Evolutionary conservation across 2,888 invertebrate genomes (phyloP).

Genomic region (Mesopsocus fuscifrons): DNA sequence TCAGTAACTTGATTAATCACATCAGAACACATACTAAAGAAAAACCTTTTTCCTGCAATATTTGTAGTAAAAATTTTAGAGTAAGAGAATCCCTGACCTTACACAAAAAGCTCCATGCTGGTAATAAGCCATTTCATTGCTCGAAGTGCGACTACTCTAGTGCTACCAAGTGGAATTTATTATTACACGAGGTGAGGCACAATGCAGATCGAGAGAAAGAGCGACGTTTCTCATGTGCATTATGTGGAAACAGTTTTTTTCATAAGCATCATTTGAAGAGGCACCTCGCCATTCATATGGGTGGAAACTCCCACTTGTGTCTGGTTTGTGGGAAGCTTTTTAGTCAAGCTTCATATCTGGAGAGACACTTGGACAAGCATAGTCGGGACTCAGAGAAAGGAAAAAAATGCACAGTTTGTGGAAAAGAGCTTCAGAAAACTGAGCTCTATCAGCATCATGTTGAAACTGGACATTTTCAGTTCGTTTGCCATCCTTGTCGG

Average conservation of each 20-base stretch:
- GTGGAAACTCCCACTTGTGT: neutral
- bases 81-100: neutral
- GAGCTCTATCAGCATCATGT: slow-evolving; percentile 1
- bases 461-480: slow-evolving; percentile 2
- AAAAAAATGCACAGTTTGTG: neutral
- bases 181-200: neutral
- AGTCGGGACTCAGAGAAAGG: neutral
- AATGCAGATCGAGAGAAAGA: neutral
- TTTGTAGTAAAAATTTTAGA: neutral
- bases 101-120: neutral
- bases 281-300: neutral
- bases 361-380: slow-evolving; percentile 1
- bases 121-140: neutral
- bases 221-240: neutral
- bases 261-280: slow-evolving; percentile 1
- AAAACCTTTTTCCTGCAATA: neutral
- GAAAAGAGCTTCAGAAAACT: neutral
- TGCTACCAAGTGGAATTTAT: slow-evolving; percentile 3
- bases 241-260: slow-evolving; percentile 2
- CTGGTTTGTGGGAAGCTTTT: neutral
- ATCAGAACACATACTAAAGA: slow-evolving; percentile 6
- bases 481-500: slow-evolving; percentile 6
- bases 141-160: neutral
- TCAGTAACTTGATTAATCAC: slow-evolving; percentile 5
- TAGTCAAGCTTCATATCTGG: neutral